Base-by-base conservation (phyloP, 2,888 invertebrate genomes). In the Xanthostigma xanthostigma region DNA sequence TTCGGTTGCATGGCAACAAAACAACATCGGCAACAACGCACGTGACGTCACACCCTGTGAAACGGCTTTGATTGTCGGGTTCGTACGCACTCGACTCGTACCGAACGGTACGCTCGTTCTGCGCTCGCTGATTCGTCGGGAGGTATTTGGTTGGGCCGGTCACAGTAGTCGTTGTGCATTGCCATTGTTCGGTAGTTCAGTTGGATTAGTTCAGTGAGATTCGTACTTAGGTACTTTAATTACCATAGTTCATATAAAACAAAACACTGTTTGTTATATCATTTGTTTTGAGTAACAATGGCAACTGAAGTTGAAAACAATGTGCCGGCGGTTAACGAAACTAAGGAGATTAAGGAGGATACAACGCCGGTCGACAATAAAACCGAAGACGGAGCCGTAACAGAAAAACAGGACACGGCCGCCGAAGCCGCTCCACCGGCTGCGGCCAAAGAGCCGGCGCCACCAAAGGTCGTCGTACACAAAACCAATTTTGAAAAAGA, bases 401-500 rank as follows among this genome's bases (percentile, higher is more conserved):
- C 57, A 47, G 62, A 61, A 51, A 57, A 56, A 49, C 64, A 63
- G 50, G 74, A 73, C 57, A 70, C 66, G 48, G 63, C 62, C 53
- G 60, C 61, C 34, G 74, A 70, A 53, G 73, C 73, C 55, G 74
- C 74, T 58, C 65, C 66, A 46, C 66, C 67, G 50, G 66, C 66
- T 48, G 64, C 74, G 53, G 76, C 78, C 60, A 66, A 75, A 56
- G 81, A 81, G 60, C 74, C 79, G 57, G 74, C 79, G 55, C 74
- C 77, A 41, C 81, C 84, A 49, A 90, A 90, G 68, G 79, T 79
- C 53, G 75, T 79, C 60, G 91, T 90, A 56, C 90, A 90, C 68
- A 92, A 92, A 70, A 68, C 76, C 54, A 88, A 88, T 69, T 93
- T 79, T 65, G 90, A 93, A 63, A 88, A 91, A 73, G 94, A 94